A percentile compares a stretch with the other conserved stretches of the same genome.
Evolutionary conservation across 1,140 invertebrate species (phyloP).

Genomic region (Drosophila yakuba): DNA sequence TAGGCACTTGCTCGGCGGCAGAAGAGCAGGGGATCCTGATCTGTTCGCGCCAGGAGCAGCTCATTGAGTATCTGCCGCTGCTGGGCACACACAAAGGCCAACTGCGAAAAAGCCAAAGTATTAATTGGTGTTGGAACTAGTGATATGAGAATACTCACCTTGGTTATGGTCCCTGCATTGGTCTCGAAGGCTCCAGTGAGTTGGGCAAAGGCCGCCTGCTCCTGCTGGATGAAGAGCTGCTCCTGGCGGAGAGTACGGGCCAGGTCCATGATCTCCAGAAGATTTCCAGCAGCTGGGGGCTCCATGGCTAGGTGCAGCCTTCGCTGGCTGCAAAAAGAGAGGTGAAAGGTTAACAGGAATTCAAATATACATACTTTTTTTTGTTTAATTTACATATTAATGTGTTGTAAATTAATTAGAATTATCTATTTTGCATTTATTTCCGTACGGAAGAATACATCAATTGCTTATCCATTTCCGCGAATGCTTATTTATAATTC

Average conservation of each 20-base stretch:
- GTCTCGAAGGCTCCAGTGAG: constrained; percentile 67
- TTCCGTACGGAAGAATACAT: neutral
- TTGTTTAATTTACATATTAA: too few species aligned
- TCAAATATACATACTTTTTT: too few species aligned
- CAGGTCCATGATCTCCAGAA: constrained; percentile 84
- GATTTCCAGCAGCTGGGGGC: constrained; percentile 77
- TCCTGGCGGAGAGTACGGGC: constrained; percentile 83
- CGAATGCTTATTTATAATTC: neutral
- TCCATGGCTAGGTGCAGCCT: constrained; percentile 66
- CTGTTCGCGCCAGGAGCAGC: constrained; percentile 90
- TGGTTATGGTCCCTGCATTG: constrained; percentile 80
- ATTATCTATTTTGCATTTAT: neutral
- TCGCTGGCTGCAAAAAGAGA: constrained; percentile 9
- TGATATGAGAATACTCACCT: constrained; percentile 43
- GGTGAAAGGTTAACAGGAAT: neutral
- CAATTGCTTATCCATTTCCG: neutral
- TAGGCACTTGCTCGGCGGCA: constrained; percentile 91
- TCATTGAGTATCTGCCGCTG: constrained; percentile 94
- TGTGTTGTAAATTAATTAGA: too few species aligned
- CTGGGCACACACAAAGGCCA: constrained; percentile 95
- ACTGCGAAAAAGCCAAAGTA: constrained; percentile 84
- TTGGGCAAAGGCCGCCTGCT: constrained; percentile 76
- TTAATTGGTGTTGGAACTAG: too few species aligned
- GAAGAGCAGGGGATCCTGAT: constrained; percentile 90
- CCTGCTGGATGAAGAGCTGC: constrained; percentile 81